Base-by-base conservation (phyloP, 2,888 invertebrate genomes). In the Agrotis segetum region DNA sequence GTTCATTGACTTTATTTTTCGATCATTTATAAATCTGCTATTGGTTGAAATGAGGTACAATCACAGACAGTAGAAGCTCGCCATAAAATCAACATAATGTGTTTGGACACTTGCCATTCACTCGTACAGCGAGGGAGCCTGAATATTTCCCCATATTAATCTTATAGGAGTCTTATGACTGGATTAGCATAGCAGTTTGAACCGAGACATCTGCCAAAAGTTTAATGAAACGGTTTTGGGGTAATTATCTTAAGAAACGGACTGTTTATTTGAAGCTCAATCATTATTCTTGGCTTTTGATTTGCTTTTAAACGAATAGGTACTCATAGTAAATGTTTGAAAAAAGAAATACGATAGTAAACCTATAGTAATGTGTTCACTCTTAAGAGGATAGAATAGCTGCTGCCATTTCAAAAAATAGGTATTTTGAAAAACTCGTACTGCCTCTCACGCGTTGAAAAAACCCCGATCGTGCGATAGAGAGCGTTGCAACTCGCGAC, bases 61-160 rank as follows among this genome's bases (percentile, higher is more conserved):
- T 79, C 71, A 63, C 66, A 76, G 76, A 60, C 60, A 71, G 70
- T 67, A 53, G 68, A 24, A 55, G 19, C 21, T 59, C 46, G 60
- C 58, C 62, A 81, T 77, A 75, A 81, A 83, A 83, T 77, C 58
- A 81, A 71, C 79, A 79, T 83, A 83, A 83, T 71, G 52, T 71
- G 61, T 81, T 71, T 83, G 83, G 81, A 74, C 52, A 19, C 49
- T 56, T 74, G 83, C 83, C 83, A 83, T 63, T 50, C 62, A 60
- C 47, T 71, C 47, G 46, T 40, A 63, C 9, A 52, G 53, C 60
- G 53, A 40, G 55, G 46, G 21, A 44, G 34, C 24, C 53, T 50
- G 65, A 59, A 71, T 64, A 69, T 55, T 55, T 64, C 47, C 29
- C 61, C 69, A 64, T 60, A 61, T 71, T 71, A 62, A 66, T 68